A percentile compares a stretch with the other conserved stretches of the same genome.
Evolutionary conservation across 2,113 vertebrate species (phyloP).

Genomic region (Cyphomyrus plagiostoma): DNA sequence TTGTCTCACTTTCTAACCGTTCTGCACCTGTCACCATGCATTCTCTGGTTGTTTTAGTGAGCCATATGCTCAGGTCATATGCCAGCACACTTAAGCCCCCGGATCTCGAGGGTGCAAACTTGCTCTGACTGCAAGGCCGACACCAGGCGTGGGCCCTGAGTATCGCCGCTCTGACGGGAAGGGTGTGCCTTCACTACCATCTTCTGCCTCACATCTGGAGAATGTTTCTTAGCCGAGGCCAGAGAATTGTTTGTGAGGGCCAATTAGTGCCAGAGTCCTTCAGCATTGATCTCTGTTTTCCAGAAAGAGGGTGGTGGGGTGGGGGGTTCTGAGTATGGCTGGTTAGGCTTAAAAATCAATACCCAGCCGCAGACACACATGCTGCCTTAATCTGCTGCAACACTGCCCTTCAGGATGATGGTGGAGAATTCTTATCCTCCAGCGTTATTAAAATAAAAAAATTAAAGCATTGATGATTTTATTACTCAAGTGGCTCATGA

Average conservation of each 20-base stretch:
- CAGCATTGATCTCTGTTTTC: conserved; percentile 9
- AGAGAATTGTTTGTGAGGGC: conserved; percentile 1
- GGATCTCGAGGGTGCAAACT: neutral
- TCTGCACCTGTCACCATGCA: neutral
- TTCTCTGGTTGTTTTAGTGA: neutral
- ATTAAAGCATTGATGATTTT: neutral
- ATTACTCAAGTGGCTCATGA: neutral
- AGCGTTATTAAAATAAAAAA: neutral
- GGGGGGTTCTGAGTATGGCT: neutral
- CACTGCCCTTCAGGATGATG: neutral
- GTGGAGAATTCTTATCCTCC: neutral
- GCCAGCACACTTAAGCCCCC: neutral
- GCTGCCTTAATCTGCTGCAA: neutral
- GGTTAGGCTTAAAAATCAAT: conserved; percentile 3
- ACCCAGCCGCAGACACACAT: neutral
- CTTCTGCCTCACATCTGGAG: conserved; percentile 47
- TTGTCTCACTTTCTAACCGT: neutral
- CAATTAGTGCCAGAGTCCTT: conserved; percentile 10
- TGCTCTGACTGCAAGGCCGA: neutral
- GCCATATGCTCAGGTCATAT: neutral
- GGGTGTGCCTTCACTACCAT: neutral
- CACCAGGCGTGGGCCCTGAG: neutral
- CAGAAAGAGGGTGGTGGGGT: conserved; percentile 45
- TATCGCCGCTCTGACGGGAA: neutral
- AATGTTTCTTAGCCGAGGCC: neutral